Evolutionary conservation across 2,888 invertebrate species (phyloP).

Genomic region (Drosophila yooni): DNA sequence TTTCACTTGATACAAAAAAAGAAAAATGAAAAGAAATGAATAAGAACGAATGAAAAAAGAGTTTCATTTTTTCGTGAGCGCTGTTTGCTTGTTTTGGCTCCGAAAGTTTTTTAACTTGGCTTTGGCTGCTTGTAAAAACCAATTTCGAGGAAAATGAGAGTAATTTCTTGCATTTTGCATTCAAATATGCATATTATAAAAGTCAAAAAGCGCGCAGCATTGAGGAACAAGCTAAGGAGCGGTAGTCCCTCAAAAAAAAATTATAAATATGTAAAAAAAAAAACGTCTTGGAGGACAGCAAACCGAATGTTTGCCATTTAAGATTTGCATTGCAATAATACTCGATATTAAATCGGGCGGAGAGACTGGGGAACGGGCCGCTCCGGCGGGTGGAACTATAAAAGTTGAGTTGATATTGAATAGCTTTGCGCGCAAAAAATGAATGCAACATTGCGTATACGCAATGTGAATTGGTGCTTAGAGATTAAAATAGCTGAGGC

Average conservation of each 20-base stretch:
- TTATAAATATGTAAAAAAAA: not conserved
- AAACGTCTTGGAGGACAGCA: conserved; percentile 40
- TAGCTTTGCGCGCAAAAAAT: not conserved
- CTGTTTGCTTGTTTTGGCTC: conserved; percentile 65
- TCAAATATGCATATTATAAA: conserved; percentile 67
- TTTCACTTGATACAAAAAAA: conserved; percentile 57
- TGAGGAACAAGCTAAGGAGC: not conserved
- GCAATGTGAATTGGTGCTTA: conserved; percentile 21
- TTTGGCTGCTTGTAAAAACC: conserved; percentile 77
- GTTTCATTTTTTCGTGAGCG: conserved; percentile 7
- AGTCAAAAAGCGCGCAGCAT: conserved; percentile 36
- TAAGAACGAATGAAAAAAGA: conserved; percentile 27
- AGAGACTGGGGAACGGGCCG: not conserved
- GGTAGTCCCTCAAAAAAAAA: conserved; percentile 8
- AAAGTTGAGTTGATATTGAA: conserved; percentile 12
- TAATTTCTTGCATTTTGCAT: conserved; percentile 77
- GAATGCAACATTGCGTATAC: conserved; percentile 33
- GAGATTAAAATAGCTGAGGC: not conserved
- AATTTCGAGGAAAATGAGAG: conserved; percentile 78
- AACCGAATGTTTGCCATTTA: conserved; percentile 72
- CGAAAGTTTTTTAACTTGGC: conserved; percentile 57
- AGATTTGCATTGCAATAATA: conserved; percentile 72
- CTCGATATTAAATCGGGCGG: conserved; percentile 50
- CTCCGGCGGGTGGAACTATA: not conserved
- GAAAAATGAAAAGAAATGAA: not conserved